Conservation (phyloP, 2,113 vertebrate genomes). For the Cephalopholis sonnerati region DNA sequence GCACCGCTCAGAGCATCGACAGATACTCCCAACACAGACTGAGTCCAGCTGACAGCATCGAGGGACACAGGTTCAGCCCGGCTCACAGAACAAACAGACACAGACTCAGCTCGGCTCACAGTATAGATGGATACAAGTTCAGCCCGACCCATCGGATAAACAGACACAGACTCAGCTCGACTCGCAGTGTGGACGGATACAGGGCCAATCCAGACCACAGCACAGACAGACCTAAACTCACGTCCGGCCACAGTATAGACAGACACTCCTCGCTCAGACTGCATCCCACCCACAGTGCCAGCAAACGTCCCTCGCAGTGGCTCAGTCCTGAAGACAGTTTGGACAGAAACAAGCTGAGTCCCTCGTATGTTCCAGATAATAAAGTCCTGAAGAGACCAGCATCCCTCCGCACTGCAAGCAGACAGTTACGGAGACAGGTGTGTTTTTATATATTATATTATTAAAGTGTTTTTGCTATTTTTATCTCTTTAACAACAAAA, state of each 20-base stretch:
- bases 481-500: no score
- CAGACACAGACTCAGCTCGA: constrained; percentile 76
- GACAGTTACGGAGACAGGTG: constrained; percentile 89
- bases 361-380: constrained; percentile 77
- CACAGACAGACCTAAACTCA: constrained; percentile 57
- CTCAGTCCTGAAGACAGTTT: constrained; percentile 76
- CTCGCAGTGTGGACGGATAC: constrained; percentile 78
- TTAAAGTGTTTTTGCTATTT: neutral
- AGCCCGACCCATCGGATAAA: constrained; percentile 63
- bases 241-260: constrained; percentile 76
- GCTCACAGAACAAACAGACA: constrained; percentile 58
- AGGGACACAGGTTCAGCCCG: constrained; percentile 60
- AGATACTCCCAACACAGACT: constrained; percentile 49
- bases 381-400: constrained; percentile 53
- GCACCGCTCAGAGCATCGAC: constrained; percentile 71
- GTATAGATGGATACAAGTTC: constrained; percentile 71
- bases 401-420: constrained; percentile 78
- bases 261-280: constrained; percentile 66
- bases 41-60: constrained; percentile 56
- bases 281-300: constrained; percentile 47
- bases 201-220: constrained; percentile 50
- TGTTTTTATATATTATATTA: neutral
- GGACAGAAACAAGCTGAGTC: constrained; percentile 79
- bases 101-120: constrained; percentile 75
- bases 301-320: constrained; percentile 63